Conservation (phyloP, 2,797 vertebrate genomes). For the Alcedo atthis region DNA sequence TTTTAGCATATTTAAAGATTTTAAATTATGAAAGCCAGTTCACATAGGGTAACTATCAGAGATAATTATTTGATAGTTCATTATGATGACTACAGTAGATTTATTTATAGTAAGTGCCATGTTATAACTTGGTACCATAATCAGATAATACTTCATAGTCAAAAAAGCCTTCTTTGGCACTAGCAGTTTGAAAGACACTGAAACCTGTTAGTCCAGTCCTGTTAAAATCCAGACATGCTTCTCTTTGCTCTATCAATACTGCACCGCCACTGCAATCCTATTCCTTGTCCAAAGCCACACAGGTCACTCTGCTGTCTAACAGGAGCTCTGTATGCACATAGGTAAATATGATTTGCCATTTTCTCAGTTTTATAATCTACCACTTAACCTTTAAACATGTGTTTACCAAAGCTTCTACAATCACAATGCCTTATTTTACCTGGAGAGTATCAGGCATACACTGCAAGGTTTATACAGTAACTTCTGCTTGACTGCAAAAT, state of each 20-base stretch:
- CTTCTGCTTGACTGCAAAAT: constrained; percentile 7
- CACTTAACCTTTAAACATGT: neutral
- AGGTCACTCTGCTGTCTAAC: neutral
- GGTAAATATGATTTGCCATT: neutral
- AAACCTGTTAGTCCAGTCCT: neutral
- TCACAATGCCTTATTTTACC: neutral
- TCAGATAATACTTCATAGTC: neutral
- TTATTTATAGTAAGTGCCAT: neutral
- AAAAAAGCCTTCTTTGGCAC: neutral
- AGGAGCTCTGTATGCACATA: neutral
- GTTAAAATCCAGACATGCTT: neutral
- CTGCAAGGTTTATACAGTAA: neutral
- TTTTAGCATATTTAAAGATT: constrained; percentile 24
- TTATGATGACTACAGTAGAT: neutral
- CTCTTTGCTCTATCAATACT: neutral
- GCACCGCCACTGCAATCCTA: neutral
- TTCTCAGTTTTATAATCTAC: neutral
- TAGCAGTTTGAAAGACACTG: neutral
- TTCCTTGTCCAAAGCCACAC: neutral
- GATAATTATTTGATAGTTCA: constrained; percentile 40
- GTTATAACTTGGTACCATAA: neutral
- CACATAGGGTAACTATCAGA: constrained; percentile 23
- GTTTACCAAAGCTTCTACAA: neutral
- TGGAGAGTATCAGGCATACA: neutral
- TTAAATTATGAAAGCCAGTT: constrained; percentile 45